A percentile compares a stretch with the other conserved stretches of the same genome.
These are phyloP conservation scores for Gastrophryne carolinensis DNA, from an alignment of 2,797 vertebrate genomes.

Conservation along the genomic window DNA sequence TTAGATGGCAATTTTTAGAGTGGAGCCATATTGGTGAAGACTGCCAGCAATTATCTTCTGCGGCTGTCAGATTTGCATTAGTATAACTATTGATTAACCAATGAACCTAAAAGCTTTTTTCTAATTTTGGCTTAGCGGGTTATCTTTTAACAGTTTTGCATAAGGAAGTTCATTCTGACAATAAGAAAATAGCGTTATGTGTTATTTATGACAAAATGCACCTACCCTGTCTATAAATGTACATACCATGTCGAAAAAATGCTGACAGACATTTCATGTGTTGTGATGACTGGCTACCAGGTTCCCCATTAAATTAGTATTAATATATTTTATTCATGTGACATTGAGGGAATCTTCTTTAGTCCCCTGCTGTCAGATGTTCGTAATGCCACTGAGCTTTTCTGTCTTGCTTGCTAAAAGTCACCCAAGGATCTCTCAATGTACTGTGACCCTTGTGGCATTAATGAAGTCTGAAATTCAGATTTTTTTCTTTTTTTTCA, in stretches of 20 bases:
- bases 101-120: neutral
- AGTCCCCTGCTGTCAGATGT: slow-evolving; percentile 64
- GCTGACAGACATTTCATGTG: neutral
- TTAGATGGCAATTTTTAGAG: neutral
- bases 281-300: neutral
- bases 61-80: neutral
- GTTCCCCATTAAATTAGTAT: neutral
- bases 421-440: slow-evolving; percentile 72
- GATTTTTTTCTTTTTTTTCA: slow-evolving; percentile 62
- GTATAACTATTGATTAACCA: neutral
- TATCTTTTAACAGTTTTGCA: neutral
- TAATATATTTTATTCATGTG: neutral
- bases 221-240: neutral
- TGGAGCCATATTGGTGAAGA: no score
- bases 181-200: neutral
- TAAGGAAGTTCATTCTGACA: neutral
- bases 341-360: neutral
- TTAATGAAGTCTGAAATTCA: slow-evolving; percentile 77
- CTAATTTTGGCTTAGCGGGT: neutral
- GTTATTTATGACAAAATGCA: neutral
- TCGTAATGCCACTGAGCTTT: slow-evolving; percentile 70
- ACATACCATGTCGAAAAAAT: neutral
- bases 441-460: slow-evolving; percentile 77
- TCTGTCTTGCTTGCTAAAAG: slow-evolving; percentile 50
- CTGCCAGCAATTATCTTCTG: neutral